Conservation (phyloP, 2,888 invertebrate genomes). For the Calameuta filiformis region DNA sequence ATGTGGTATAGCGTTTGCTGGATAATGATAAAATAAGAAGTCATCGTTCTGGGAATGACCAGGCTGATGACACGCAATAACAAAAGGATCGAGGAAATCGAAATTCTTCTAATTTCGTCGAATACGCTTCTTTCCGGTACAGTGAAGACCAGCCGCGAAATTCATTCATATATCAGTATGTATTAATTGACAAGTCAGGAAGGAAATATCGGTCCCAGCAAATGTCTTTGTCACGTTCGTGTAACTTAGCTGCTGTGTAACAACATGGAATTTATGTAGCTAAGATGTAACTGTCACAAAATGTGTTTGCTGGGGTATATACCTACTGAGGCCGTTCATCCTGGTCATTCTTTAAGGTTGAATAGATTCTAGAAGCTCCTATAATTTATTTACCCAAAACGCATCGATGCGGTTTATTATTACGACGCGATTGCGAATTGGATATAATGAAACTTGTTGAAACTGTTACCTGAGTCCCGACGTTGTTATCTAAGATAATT, state of each 20-base stretch:
- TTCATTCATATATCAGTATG: background rate
- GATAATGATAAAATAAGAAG: background rate
- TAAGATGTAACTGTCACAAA: background rate
- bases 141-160: background rate
- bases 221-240: background rate
- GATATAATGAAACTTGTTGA: conserved; percentile 35
- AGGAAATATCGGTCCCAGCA: background rate
- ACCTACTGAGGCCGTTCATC: background rate
- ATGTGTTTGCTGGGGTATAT: background rate
- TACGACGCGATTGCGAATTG: conserved; percentile 7
- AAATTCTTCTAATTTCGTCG: background rate
- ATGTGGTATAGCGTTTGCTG: background rate
- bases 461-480: conserved; percentile 48
- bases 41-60: background rate
- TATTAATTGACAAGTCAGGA: background rate
- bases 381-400: conserved; percentile 9
- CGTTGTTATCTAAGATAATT: conserved; percentile 32
- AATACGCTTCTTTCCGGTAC: background rate
- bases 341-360: background rate
- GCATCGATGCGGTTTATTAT: conserved; percentile 12
- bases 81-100: background rate
- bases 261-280: background rate
- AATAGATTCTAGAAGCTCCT: background rate
- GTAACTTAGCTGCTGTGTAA: background rate
- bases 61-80: background rate